Percentiles rank a stretch among this genome's conserved stretches.
Conservation (phyloP, 92 coral and sea anemone genomes). For the Phenganax marumi region DNA sequence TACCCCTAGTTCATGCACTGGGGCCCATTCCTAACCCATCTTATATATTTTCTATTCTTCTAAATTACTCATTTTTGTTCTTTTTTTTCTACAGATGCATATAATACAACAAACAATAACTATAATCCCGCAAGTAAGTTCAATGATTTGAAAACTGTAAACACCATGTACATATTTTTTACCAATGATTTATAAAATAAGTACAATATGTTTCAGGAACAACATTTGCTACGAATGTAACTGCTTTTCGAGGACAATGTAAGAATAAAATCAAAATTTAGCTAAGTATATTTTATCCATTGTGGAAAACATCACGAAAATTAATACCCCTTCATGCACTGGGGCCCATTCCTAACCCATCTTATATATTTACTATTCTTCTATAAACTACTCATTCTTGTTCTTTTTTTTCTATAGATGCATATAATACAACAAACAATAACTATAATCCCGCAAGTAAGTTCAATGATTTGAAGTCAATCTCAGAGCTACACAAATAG, state of each 20-base stretch:
- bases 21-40: background rate
- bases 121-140: constrained; percentile 8
- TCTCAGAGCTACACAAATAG: too few species aligned
- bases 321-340: background rate
- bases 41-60: too few species aligned
- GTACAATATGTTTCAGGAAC: background rate
- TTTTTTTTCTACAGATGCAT: background rate
- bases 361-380: too few species aligned
- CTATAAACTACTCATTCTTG: background rate
- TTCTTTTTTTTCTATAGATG: background rate
- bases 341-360: background rate
- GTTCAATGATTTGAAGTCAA: too few species aligned
- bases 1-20: background rate
- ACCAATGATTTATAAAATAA: too few species aligned
- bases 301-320: background rate
- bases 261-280: background rate
- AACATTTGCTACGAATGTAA: background rate
- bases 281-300: background rate
- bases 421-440: background rate
- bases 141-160: too few species aligned
- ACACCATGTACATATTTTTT: too few species aligned
- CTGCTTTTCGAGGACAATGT: constrained; percentile 29
- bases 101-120: background rate
- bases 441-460: constrained; percentile 3
- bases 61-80: background rate